These are phyloP conservation scores for Henricia sp. DNA, from an alignment of 53 echinoderm and acorn worm genomes.

Conservation along the genomic window DNA sequence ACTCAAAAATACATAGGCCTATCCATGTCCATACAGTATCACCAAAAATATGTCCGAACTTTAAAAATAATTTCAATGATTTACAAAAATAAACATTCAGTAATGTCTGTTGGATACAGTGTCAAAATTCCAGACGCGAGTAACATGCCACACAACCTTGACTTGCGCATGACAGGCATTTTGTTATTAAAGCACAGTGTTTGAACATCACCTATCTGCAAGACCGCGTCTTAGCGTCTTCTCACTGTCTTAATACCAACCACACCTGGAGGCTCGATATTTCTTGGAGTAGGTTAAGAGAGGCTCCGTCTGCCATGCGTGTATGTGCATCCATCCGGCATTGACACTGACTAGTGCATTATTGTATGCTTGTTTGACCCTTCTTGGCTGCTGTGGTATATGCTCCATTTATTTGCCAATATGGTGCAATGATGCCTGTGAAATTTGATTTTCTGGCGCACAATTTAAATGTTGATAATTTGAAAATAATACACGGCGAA, in stretches of 20 bases:
- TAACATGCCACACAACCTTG: constrained; percentile 10
- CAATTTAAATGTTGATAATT: too few species aligned
- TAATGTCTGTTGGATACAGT: background rate
- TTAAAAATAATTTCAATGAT: background rate
- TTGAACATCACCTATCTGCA: background rate
- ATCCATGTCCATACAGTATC: too few species aligned
- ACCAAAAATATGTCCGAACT: too few species aligned
- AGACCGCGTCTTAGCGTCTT: background rate
- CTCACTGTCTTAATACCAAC: constrained; percentile 50
- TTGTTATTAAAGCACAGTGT: background rate
- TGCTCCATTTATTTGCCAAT: too few species aligned
- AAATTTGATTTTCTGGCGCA: too few species aligned
- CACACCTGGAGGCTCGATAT: constrained; percentile 42
- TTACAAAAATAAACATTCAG: background rate
- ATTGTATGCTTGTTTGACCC: too few species aligned
- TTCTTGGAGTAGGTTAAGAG: background rate
- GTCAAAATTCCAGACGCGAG: background rate
- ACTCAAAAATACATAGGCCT: too few species aligned
- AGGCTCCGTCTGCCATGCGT: background rate
- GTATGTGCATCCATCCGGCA: too few species aligned
- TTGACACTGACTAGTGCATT: too few species aligned
- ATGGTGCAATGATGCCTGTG: too few species aligned
- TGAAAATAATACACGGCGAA: too few species aligned
- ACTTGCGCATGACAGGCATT: background rate
- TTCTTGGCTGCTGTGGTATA: too few species aligned